Percentiles rank a stretch among this genome's conserved stretches.
Conservation (phyloP, 2,888 invertebrate genomes). For the Troglohyphantes excavatus region DNA sequence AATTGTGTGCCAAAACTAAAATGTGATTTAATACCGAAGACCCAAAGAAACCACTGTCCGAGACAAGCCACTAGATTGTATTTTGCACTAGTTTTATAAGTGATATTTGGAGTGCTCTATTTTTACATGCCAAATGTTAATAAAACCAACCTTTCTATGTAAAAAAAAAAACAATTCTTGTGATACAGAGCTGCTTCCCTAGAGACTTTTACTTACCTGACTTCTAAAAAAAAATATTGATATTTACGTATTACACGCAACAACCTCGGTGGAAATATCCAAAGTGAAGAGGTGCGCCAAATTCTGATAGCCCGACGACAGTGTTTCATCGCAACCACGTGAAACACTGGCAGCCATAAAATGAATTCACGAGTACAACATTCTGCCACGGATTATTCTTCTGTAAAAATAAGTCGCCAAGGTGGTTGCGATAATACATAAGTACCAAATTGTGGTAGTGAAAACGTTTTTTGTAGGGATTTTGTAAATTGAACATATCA, state of each 20-base stretch:
- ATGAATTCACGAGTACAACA: too few species aligned
- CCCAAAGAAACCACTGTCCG: background rate
- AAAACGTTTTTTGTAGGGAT: too few species aligned
- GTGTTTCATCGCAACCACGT: too few species aligned
- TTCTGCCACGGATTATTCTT: too few species aligned
- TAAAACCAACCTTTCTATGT: conserved; percentile 10
- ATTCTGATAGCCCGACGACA: too few species aligned
- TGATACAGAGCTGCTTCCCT: conserved; percentile 20
- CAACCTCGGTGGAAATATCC: too few species aligned
- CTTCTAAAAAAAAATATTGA: background rate
- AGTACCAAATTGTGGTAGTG: too few species aligned
- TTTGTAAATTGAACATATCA: conserved; percentile 11
- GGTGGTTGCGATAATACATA: too few species aligned
- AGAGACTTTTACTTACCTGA: background rate
- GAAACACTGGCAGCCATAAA: too few species aligned
- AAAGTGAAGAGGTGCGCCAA: too few species aligned
- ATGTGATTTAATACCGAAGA: background rate
- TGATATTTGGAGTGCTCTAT: conserved; percentile 33
- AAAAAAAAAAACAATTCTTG: conserved; percentile 12
- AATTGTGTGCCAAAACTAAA: background rate
- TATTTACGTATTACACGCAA: too few species aligned
- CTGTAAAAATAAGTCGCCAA: too few species aligned
- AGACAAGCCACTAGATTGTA: background rate
- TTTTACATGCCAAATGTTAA: conserved; percentile 62
- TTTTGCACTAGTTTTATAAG: conserved; percentile 35